phyloP scores from a whole-genome alignment of 1,140 invertebrate genomes.

The Harpegnathos saltator region DNA sequence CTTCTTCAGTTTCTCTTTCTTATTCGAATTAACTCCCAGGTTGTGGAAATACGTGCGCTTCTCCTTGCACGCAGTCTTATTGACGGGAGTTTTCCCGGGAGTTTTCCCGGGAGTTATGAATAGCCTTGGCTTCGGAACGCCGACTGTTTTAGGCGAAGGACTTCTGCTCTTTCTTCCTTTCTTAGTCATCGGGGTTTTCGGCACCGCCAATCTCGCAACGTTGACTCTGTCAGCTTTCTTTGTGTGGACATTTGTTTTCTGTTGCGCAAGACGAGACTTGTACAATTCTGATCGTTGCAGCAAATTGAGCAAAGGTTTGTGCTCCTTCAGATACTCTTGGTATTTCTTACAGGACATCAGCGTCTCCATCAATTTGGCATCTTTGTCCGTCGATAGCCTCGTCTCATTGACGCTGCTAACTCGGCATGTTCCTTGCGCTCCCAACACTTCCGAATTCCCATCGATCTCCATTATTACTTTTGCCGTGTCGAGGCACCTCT shows the following conservation, averaged over 20 bases:
- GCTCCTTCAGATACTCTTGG: constrained; percentile 65
- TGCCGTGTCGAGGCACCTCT: constrained; percentile 76
- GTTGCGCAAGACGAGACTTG: constrained; percentile 5
- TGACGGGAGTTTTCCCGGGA: background rate
- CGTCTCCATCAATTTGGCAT: constrained; percentile 70
- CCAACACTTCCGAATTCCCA: constrained; percentile 29
- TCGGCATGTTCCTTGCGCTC: constrained; percentile 37
- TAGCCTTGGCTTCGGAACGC: constrained; percentile 30
- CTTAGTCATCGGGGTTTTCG: background rate
- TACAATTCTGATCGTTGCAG: constrained; percentile 17
- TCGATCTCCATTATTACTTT: constrained; percentile 75
- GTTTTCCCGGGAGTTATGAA: constrained; percentile 70
- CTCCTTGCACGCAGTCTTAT: constrained; percentile 17
- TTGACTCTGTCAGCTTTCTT: background rate
- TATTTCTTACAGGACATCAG: constrained; percentile 72
- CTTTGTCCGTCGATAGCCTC: constrained; percentile 38
- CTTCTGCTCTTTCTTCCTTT: background rate
- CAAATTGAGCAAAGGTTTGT: constrained; percentile 66
- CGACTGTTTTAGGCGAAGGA: background rate
- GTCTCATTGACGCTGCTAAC: constrained; percentile 45
- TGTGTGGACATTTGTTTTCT: background rate
- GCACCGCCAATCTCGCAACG: background rate
- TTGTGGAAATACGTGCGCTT: constrained; percentile 66
- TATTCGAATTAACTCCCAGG: background rate
- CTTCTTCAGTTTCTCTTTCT: constrained; percentile 17